These are phyloP conservation scores for Neoascia interrupta DNA, from an alignment of 2,888 invertebrate genomes.

Conservation along the genomic window DNA sequence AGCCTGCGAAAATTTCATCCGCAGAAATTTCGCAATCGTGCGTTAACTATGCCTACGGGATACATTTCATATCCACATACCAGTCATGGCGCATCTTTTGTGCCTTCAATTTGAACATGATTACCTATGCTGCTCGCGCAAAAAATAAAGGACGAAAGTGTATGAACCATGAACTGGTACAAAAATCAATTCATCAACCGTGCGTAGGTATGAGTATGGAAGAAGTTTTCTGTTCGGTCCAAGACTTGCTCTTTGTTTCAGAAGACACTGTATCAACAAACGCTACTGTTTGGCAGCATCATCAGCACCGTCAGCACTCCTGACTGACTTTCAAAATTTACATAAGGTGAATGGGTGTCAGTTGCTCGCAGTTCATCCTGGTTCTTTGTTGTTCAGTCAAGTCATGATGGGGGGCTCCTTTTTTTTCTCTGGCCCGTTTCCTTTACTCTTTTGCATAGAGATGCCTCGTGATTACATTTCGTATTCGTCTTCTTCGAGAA, in stretches of 20 bases:
- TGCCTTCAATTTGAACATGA: too few species aligned
- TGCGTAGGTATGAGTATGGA: conserved; percentile 9
- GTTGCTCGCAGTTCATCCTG: neutral
- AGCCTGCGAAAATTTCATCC: conserved; percentile 12
- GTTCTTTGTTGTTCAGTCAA: conserved; percentile 35
- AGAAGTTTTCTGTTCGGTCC: neutral
- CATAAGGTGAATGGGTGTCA: conserved; percentile 52
- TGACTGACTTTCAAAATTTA: conserved; percentile 43
- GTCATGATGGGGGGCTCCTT: conserved; percentile 45
- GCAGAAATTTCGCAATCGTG: conserved; percentile 22
- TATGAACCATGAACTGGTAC: conserved; percentile 11
- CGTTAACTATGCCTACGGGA: conserved; percentile 37
- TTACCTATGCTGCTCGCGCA: neutral
- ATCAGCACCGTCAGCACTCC: neutral
- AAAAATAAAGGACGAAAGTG: conserved; percentile 23
- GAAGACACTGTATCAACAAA: conserved; percentile 28
- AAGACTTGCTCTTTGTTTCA: conserved; percentile 17
- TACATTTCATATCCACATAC: conserved; percentile 40
- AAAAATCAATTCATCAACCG: conserved; percentile 20
- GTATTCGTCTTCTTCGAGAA: conserved; percentile 30
- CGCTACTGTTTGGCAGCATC: conserved; percentile 31
- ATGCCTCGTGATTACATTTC: conserved; percentile 27
- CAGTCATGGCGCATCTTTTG: too few species aligned
- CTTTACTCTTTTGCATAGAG: conserved; percentile 9
- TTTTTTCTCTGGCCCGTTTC: conserved; percentile 20